Conservation (phyloP, 2,888 invertebrate genomes). For the Tachystola acroxantha region DNA sequence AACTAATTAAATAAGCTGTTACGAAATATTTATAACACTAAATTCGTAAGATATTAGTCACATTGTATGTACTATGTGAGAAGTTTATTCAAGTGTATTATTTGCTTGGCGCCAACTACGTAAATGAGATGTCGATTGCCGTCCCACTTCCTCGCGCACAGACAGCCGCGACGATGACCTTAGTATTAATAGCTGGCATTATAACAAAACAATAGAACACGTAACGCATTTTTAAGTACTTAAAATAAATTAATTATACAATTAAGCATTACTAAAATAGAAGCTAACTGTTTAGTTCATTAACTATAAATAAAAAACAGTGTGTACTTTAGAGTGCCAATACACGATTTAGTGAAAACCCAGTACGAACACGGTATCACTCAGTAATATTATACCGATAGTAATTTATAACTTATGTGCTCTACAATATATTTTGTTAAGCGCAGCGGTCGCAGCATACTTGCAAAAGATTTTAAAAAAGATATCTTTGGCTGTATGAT, state of each 20-base stretch:
- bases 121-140: conserved; percentile 11
- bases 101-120: conserved; percentile 3
- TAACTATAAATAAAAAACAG: not conserved
- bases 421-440: no score
- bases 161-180: conserved; percentile 8
- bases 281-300: not conserved
- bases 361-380: no score
- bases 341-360: no score
- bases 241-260: conserved; percentile 3
- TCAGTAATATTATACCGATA: not conserved
- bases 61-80: conserved; percentile 24
- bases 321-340: no score
- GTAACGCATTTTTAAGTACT: conserved; percentile 2
- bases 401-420: no score
- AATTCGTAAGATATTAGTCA: conserved; percentile 28
- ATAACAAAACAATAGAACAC: conserved; percentile 6
- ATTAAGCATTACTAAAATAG: not conserved
- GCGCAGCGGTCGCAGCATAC: no score
- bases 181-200: conserved; percentile 3
- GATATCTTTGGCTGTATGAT: no score
- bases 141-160: conserved; percentile 13
- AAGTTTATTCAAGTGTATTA: conserved; percentile 46
- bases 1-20: conserved; percentile 12
- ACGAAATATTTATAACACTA: conserved; percentile 11
- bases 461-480: no score